Evolutionary conservation across 2,797 vertebrate genomes (phyloP).

Genomic region (Heliangelus exortis): DNA sequence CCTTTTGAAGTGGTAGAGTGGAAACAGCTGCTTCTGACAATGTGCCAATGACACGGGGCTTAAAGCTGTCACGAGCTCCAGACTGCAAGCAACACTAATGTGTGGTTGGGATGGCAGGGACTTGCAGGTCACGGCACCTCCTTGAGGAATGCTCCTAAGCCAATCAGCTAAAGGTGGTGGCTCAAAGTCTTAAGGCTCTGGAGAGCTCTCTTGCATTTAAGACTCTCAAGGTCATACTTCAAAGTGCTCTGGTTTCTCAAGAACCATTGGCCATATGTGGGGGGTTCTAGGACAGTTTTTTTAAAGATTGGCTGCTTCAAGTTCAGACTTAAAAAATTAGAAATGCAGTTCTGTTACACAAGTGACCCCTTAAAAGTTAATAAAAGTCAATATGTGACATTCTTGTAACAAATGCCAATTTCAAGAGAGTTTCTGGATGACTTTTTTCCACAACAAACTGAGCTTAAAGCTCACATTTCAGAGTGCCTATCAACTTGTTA

Average conservation of each 20-base stretch:
- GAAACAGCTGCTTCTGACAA: conserved; percentile 74
- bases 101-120: conserved; percentile 46
- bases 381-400: neutral
- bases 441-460: conserved; percentile 50
- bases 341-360: conserved; percentile 35
- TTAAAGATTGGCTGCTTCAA: conserved; percentile 66
- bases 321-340: conserved; percentile 37
- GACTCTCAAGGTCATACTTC: conserved; percentile 74
- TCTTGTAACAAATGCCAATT: conserved; percentile 39
- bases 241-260: conserved; percentile 70
- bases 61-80: conserved; percentile 67
- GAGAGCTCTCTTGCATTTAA: conserved; percentile 74
- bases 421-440: conserved; percentile 38
- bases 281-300: conserved; percentile 68
- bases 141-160: conserved; percentile 66
- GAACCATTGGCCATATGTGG: conserved; percentile 78
- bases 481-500: conserved; percentile 3
- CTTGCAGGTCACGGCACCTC: conserved; percentile 70
- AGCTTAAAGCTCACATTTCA: conserved; percentile 38
- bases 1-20: conserved; percentile 72
- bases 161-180: conserved; percentile 63
- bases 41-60: conserved; percentile 58
- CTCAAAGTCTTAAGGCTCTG: conserved; percentile 62
- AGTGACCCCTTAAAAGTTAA: conserved; percentile 56
- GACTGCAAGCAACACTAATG: conserved; percentile 60